Conservation (phyloP, 30 jellyfish, hydroid and myxozoan species). For the Aurelia coerulea region DNA sequence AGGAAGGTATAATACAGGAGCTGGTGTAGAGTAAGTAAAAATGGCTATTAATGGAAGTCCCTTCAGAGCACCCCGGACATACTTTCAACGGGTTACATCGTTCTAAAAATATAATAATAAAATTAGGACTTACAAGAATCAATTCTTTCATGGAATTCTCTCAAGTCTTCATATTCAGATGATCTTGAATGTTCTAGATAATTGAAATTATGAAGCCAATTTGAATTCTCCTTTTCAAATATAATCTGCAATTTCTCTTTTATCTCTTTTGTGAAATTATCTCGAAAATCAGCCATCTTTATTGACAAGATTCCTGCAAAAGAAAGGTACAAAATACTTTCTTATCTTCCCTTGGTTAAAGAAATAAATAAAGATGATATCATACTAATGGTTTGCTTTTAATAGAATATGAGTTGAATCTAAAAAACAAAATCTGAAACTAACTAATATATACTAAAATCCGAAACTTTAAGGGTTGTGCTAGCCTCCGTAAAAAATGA, state of each 20-base stretch:
- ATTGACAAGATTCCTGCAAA: conserved; percentile 64
- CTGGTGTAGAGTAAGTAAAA: no score
- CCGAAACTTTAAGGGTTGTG: no score
- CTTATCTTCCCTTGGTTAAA: not conserved
- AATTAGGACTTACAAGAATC: conserved; percentile 47
- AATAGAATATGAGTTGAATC: no score
- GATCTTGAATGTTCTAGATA: conserved; percentile 58
- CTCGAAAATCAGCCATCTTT: conserved; percentile 60
- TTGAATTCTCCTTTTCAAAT: conserved; percentile 19
- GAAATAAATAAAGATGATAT: not conserved
- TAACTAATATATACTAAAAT: no score
- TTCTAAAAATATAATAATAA: no score
- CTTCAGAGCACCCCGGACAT: no score
- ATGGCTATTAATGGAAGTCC: no score
- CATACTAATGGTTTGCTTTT: no score
- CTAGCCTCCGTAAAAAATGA: no score
- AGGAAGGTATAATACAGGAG: no score
- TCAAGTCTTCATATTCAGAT: conserved; percentile 68
- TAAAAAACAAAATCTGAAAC: no score
- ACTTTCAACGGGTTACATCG: no score
- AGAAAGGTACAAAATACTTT: not conserved
- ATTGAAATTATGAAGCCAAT: conserved; percentile 27
- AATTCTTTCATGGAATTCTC: conserved; percentile 67
- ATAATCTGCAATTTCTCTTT: conserved; percentile 22
- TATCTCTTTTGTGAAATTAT: conserved; percentile 55